Conservation (phyloP, 2,888 invertebrate species). For the Apotomis turbidana region DNA sequence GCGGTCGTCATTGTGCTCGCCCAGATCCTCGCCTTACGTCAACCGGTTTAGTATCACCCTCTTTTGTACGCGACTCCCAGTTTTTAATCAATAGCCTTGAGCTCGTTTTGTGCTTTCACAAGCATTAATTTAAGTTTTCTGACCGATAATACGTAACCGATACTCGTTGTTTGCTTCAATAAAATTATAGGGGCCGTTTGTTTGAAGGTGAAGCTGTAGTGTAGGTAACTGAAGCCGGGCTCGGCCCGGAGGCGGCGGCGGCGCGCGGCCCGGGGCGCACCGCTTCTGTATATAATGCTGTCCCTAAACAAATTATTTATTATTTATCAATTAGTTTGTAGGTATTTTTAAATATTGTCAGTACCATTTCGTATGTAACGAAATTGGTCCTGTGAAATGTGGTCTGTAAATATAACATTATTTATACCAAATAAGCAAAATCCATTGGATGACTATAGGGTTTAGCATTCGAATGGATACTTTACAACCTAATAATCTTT, state of each 20-base stretch:
- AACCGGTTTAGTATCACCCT: conserved; percentile 69
- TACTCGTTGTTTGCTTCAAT: conserved; percentile 47
- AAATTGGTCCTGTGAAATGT: conserved; percentile 28
- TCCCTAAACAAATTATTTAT: conserved; percentile 77
- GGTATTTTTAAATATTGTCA: conserved; percentile 44
- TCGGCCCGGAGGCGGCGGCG: conserved; percentile 49
- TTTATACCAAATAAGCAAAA: conserved; percentile 25
- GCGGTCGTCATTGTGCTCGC: conserved; percentile 59
- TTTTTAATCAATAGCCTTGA: conserved; percentile 56
- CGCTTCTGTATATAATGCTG: conserved; percentile 81
- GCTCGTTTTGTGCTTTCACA: conserved; percentile 54
- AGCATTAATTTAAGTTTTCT: conserved; percentile 50
- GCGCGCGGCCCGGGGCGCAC: conserved; percentile 64
- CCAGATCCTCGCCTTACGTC: conserved; percentile 61
- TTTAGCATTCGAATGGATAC: not conserved
- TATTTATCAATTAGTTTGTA: conserved; percentile 75
- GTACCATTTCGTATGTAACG: conserved; percentile 27
- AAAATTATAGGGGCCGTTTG: conserved; percentile 63
- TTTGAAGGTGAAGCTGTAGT: conserved; percentile 59
- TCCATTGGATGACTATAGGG: conserved; percentile 18
- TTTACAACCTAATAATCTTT: not conserved
- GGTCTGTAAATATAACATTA: conserved; percentile 34
- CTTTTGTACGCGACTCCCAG: conserved; percentile 59
- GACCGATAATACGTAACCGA: conserved; percentile 52
- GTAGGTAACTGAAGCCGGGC: conserved; percentile 53